These are phyloP conservation scores for Pollimyrus isidori DNA, from an alignment of 2,113 vertebrate species.

Conservation along the genomic window DNA sequence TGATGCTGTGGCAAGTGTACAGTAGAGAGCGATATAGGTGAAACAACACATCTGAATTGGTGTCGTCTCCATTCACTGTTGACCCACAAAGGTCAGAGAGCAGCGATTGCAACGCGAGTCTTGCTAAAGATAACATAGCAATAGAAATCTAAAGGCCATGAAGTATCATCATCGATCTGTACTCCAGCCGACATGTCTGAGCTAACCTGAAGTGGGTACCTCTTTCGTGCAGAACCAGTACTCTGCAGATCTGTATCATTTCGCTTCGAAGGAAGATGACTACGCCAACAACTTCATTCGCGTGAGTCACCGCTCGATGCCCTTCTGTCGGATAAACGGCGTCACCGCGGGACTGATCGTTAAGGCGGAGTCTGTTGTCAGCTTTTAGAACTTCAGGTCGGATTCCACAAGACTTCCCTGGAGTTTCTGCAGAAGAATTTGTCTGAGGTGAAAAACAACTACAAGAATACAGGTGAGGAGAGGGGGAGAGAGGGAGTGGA, in stretches of 20 bases:
- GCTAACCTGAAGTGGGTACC: not conserved
- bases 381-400: slow-evolving; percentile 87
- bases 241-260: slow-evolving; percentile 92
- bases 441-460: slow-evolving; percentile 73
- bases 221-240: slow-evolving; percentile 74
- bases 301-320: slow-evolving; percentile 55
- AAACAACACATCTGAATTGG: not conserved
- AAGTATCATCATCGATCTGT: not conserved
- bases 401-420: slow-evolving; percentile 78
- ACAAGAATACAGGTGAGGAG: slow-evolving; percentile 61
- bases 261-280: slow-evolving; percentile 86
- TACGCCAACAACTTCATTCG: slow-evolving; percentile 85
- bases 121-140: not conserved
- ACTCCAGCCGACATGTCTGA: not conserved
- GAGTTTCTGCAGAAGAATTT: slow-evolving; percentile 72
- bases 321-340: not conserved
- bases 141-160: not conserved
- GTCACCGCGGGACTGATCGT: not conserved
- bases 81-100: not conserved
- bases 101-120: not conserved
- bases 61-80: not conserved
- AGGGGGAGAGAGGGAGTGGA: not conserved
- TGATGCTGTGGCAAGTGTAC: not conserved
- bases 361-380: slow-evolving; percentile 39
- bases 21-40: not conserved